Evolutionary conservation across 2,113 vertebrate species (phyloP), one percentile per base, ranked within the genome.

Genomic region (Cyprinodon variegatus): DNA sequence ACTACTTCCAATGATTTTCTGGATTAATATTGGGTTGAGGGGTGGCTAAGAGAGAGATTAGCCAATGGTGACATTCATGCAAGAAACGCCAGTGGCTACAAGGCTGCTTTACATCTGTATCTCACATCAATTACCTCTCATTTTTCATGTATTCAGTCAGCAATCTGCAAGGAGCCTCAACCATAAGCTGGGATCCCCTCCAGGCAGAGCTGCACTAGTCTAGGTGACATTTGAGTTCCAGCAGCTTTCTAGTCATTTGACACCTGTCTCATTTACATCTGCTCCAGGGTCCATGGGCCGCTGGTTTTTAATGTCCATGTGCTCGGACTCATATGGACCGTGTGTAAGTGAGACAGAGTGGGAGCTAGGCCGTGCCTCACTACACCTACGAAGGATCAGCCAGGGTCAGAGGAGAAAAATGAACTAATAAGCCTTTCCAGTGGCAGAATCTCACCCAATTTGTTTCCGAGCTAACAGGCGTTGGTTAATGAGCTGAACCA

Each of bases 381-480:
- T 92, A 83, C 72, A 68, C 87, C 78, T 68, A 78, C 65, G 64
- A 92, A 82, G 50, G 87, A 92, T 93, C 86, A 86, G 89, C 87
- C 76, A 53, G 80, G 62, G 80, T 20, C 72, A 78, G 76, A 53
- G 79, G 86, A 89, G 88, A 87, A 91, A 90, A 90, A 91, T 84
- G 90, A 91, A 90, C 90, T 90, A 92, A 93, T 93, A 90, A 81
- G 90, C 80, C 81, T 92, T 90, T 91, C 86, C 88, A 88, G 82
- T 89, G 89, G 79, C 88, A 84, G 86, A 92, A 92, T 90, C 89
- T 90, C 85, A 79, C 83, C 91, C 93, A 92, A 94, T 94, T 94
- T 92, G 93, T 92, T 93, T 93, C 81, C 79, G 78, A 83, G 88
- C 91, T 93, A 94, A 94, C 91, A 92, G 91, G 90, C 91, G 81